Base-by-base conservation (phyloP, 2,888 invertebrate species). In the Rosalia funebris region DNA sequence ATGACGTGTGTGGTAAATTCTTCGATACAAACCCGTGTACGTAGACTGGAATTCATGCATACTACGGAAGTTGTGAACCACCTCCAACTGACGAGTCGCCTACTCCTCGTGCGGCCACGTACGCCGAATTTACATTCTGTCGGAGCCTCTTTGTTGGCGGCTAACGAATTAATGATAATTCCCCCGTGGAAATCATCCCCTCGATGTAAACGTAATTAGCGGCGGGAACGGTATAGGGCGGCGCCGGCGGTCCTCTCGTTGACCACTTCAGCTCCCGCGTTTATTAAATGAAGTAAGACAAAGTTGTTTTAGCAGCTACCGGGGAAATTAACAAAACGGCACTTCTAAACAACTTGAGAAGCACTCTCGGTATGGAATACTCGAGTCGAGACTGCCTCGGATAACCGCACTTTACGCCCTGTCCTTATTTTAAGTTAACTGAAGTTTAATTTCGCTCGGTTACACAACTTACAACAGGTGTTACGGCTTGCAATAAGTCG, bases 201-300 rank as follows among this genome's bases (percentile, higher is more conserved):
- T 52, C 52, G 25, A 58, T 62, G 58, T 58, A 62, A 62, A 62
- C 50, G 54, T 58, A 62, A 62, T 62, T 62, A 62, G 54, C 55
- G 41, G 36, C 57, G 52, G 25, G 42, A 54, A 50, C 42, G 36
- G 34, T 39, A 25, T n/a, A n/a, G n/a, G n/a, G n/a, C n/a, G n/a
- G n/a, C n/a, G n/a, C n/a, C n/a, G n/a, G n/a, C n/a, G n/a, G n/a
- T n/a, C n/a, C n/a, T 25, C 25, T 54, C 45, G 52, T 46, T 56
- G 52, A 39, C 56, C 45, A 52, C 46, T 60, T 41, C 14, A 47
- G 32, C 5, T n/a, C 34, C 36, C 47, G 16, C 17, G 17, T 20
- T 17, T 39, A 20, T 39, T 14, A 48, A 36, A 48, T 20, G 36
- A 48, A 37, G 12, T 48, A 37, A 48, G 48, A n/a, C 39, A 20